Percentiles rank a stretch among this genome's conserved stretches.
Evolutionary conservation across 1,140 invertebrate genomes (phyloP).

Genomic region (Hesperophylax magnus): DNA sequence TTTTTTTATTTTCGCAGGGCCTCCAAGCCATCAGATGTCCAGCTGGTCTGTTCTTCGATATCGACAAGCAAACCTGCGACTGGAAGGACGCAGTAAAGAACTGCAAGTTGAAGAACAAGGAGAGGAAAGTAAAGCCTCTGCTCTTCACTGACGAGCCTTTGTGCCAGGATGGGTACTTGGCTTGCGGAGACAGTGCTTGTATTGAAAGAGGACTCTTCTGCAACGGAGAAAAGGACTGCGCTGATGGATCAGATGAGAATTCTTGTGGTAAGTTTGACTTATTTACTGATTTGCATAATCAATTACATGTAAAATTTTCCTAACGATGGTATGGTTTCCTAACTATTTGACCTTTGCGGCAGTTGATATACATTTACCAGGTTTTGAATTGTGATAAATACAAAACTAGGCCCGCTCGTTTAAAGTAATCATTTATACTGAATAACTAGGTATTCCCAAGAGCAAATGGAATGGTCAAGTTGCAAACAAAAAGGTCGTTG

Average conservation of each 20-base stretch:
- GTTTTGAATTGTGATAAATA: no score
- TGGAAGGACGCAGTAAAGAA: constrained; percentile 96
- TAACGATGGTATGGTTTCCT: no score
- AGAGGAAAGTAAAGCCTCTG: constrained; percentile 90
- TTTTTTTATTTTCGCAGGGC: constrained; percentile 71
- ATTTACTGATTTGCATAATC: no score
- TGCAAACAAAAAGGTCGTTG: no score
- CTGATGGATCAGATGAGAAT: constrained; percentile 92
- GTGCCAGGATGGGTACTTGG: constrained; percentile 88
- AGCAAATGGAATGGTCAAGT: no score
- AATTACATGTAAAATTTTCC: no score
- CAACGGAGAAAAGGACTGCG: constrained; percentile 93
- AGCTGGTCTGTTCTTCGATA: constrained; percentile 93
- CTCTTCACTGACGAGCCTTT: constrained; percentile 93
- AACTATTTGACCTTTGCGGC: no score
- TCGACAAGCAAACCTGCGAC: constrained; percentile 96
- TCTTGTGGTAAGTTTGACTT: constrained; percentile 83
- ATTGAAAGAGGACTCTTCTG: constrained; percentile 94
- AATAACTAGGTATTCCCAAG: no score
- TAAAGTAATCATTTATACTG: no score
- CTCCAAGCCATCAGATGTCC: constrained; percentile 94
- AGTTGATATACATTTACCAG: no score
- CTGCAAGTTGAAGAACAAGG: constrained; percentile 92
- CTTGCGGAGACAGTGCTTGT: constrained; percentile 89
- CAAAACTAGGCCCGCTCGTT: no score